Conservation (phyloP, 2,797 vertebrate genomes). For the Prionace glauca region DNA sequence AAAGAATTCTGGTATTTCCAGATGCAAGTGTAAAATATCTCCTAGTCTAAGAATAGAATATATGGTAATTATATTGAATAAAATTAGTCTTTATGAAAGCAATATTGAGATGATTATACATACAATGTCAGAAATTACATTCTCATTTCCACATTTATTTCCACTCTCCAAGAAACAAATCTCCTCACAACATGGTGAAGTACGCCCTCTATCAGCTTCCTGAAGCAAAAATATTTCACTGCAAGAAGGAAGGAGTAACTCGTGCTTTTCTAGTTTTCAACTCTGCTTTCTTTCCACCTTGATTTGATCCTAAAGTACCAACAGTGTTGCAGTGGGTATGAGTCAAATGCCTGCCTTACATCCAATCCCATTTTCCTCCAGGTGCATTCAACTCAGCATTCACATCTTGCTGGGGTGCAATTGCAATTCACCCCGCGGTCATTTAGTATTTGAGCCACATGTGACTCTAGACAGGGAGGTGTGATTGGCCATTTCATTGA, state of each 20-base stretch:
- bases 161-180: background rate
- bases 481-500: background rate
- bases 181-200: background rate
- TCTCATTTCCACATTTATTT: background rate
- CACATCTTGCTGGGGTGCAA: background rate
- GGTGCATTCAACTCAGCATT: background rate
- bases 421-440: no score
- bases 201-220: slow-evolving; percentile 16
- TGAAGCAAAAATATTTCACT: background rate
- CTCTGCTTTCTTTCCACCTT: no score
- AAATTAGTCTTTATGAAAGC: background rate
- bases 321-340: no score
- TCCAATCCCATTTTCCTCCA: background rate
- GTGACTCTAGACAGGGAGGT: background rate
- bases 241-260: background rate
- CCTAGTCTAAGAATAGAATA: background rate
- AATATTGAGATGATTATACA: background rate
- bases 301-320: background rate
- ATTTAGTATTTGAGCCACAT: background rate
- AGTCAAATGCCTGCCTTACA: background rate
- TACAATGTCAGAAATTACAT: background rate
- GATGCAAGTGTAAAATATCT: background rate
- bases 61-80: background rate
- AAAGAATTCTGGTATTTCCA: background rate
- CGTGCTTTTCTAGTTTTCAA: background rate